These are phyloP conservation scores for Oedothorax gibbosus DNA, from an alignment of 1,140 invertebrate genomes.

Conservation along the genomic window DNA sequence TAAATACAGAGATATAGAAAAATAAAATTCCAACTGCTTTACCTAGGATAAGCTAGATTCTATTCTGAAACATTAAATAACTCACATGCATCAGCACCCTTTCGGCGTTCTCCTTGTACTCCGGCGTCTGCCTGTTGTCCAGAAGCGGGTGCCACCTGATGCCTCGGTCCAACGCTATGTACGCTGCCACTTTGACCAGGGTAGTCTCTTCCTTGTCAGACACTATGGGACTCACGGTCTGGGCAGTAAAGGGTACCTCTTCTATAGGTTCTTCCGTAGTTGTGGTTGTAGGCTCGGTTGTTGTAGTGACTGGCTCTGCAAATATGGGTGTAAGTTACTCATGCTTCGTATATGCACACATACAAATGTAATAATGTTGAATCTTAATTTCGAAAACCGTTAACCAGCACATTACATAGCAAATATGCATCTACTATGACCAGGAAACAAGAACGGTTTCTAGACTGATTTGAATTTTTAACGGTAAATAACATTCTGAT, in stretches of 20 bases:
- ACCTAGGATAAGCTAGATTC: neutral
- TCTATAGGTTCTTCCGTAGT: slow-evolving; percentile 41
- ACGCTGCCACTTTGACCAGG: slow-evolving; percentile 28
- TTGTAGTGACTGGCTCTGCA: slow-evolving; percentile 21
- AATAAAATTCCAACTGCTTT: too few relatives aligned
- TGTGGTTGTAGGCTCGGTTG: slow-evolving; percentile 9
- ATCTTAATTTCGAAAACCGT: too few relatives aligned
- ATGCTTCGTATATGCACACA: too few relatives aligned
- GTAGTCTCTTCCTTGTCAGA: slow-evolving; percentile 29
- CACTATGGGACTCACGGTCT: slow-evolving; percentile 1
- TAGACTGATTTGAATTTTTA: too few relatives aligned
- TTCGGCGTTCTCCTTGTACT: slow-evolving; percentile 26
- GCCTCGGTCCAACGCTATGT: slow-evolving; percentile 14
- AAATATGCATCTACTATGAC: too few relatives aligned
- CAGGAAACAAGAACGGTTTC: too few relatives aligned
- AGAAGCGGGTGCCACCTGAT: slow-evolving; percentile 31
- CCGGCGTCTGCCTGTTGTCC: slow-evolving; percentile 37
- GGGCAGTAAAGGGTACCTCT: slow-evolving; percentile 38
- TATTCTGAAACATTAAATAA: neutral
- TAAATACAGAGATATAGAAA: too few relatives aligned
- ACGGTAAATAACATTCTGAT: too few relatives aligned
- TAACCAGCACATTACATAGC: too few relatives aligned
- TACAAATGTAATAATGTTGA: too few relatives aligned
- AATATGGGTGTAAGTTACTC: neutral
- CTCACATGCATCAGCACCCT: slow-evolving; percentile 28